Base-by-base conservation (phyloP, 2,797 vertebrate species). In the Crypturellus tataupa region DNA sequence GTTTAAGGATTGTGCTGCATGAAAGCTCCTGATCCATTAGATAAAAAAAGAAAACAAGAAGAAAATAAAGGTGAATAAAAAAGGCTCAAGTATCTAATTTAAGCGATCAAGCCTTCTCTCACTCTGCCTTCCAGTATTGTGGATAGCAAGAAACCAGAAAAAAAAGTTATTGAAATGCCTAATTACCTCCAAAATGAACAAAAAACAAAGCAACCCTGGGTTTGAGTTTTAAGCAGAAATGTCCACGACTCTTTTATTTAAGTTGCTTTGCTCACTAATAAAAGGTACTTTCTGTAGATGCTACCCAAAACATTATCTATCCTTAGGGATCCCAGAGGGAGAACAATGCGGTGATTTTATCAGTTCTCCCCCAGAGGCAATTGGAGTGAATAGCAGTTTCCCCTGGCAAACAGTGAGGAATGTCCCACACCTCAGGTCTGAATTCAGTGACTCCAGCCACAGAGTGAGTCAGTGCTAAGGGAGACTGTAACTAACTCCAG, bases 261-360 rank as follows among this genome's bases (percentile, higher is more conserved):
- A 73, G 64, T n/a, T 82, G 29, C n/a, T 85, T 77, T 89, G 51
- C 89, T 91, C 44, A 4, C 60, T 27, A 39, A 12, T 25, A 63
- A 76, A 71, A 51, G 55, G 64, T n/a, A 81, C 63, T 33, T 70
- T 40, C 35, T 31, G 53, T 37, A 62, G 33, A 70, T 89, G 70
- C 64, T 81, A 76, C 77, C 56, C 44, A 37, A 21, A 77, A 55
- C 18, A 13, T 10, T 49, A 7, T 49, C 12, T 53, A 8, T 58
- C 68, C 80, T 68, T 23, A 25, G 77, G 67, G 73, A 53, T 92
- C 6, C n/a, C 51, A 29, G 51, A 69, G 63, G 13, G 75, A 76
- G 67, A 93, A 91, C 73, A 93, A 83, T 72, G 87, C 65, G 10
- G 69, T 73, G 95, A 85, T 92, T 80, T 92, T 87, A 91, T 93